These are phyloP conservation scores for Vanessa atalanta DNA, from an alignment of 1,140 invertebrate genomes.

Conservation along the genomic window DNA sequence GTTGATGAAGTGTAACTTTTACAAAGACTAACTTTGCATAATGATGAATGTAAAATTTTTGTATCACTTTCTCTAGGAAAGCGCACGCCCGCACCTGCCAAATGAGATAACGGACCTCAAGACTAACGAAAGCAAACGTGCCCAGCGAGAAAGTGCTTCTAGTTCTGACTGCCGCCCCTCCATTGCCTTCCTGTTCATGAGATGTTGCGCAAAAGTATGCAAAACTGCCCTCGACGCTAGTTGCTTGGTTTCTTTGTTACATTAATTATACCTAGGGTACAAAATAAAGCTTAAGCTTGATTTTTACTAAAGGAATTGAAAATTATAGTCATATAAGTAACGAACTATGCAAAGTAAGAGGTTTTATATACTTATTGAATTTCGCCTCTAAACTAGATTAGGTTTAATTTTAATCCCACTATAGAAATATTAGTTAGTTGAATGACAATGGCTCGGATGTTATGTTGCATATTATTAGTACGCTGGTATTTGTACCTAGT, in stretches of 20 bases:
- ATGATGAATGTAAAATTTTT: conserved; percentile 46
- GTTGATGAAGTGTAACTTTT: conserved; percentile 15
- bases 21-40: conserved; percentile 36
- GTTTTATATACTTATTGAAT: not conserved
- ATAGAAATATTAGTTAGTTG: conserved; percentile 26
- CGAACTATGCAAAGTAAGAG: not conserved
- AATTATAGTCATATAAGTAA: not conserved
- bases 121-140: conserved; percentile 75
- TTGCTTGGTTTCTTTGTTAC: conserved; percentile 19
- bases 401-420: no score
- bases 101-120: conserved; percentile 72
- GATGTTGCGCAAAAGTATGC: conserved; percentile 67
- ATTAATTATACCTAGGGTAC: not conserved
- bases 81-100: conserved; percentile 68
- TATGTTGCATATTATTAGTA: conserved; percentile 36
- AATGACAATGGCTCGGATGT: conserved; percentile 29
- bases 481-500: conserved; percentile 34
- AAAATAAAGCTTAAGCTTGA: not conserved
- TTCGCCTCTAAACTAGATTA: no score
- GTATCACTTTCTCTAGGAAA: conserved; percentile 72
- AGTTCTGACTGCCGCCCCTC: conserved; percentile 32
- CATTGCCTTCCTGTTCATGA: conserved; percentile 55
- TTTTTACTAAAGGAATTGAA: not conserved
- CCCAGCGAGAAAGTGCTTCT: conserved; percentile 66
- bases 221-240: conserved; percentile 51